Conservation (phyloP, 2,797 vertebrate genomes). For the Sebastes nivosus region DNA sequence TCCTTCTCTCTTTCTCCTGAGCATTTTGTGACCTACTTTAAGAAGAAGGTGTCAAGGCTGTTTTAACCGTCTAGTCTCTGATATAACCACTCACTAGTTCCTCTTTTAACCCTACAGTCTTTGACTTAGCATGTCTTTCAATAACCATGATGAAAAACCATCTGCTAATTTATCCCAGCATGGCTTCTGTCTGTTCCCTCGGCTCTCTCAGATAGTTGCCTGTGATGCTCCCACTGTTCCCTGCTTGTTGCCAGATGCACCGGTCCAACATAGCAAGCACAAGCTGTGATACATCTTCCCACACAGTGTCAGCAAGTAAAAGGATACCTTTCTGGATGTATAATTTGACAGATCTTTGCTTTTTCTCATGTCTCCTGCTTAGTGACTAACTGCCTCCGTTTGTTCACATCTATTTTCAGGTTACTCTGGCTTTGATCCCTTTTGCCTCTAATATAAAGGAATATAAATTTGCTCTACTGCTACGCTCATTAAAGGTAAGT, state of each 20-base stretch:
- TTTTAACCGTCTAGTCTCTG: not conserved
- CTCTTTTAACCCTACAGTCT: constrained; percentile 1
- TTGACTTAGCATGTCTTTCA: not conserved
- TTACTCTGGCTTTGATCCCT: constrained; percentile 1
- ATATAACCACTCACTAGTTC: not conserved
- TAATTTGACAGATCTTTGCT: constrained; percentile 8
- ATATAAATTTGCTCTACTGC: not conserved
- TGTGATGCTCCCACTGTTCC: constrained; percentile 44
- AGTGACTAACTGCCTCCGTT: not conserved
- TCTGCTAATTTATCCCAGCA: constrained; percentile 27
- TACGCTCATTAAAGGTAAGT: not conserved
- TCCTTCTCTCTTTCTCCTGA: constrained; percentile 7
- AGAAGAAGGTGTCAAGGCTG: not conserved
- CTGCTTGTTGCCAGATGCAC: constrained; percentile 43
- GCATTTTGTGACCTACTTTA: constrained; percentile 44
- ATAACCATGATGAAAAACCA: not conserved
- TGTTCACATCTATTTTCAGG: constrained; percentile 21
- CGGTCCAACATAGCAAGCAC: constrained; percentile 31
- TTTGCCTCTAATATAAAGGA: not conserved
- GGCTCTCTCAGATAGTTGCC: constrained; percentile 19
- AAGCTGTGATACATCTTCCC: constrained; percentile 55
- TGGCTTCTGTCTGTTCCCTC: constrained; percentile 10
- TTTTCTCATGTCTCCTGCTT: not conserved
- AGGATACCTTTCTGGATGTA: constrained; percentile 1
- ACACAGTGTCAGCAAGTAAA: constrained; percentile 37